phyloP scores from a whole-genome alignment of 2,888 invertebrate species.

The Metacarcinus magister region DNA sequence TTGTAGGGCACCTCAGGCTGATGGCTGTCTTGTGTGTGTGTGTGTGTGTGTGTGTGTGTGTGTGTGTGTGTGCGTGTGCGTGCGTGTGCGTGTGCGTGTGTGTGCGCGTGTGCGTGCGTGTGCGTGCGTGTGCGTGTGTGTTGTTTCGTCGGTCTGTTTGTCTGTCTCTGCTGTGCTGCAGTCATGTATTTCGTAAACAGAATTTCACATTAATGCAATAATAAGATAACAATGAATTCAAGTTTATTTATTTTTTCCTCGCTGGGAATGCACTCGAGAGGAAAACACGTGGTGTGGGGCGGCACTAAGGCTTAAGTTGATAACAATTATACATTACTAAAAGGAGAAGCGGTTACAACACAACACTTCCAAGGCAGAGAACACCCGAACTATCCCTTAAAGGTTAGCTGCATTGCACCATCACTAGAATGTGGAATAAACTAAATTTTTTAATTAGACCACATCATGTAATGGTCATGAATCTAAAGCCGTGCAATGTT shows the following conservation, averaged over 20 bases:
- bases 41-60: neutral
- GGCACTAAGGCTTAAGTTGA: neutral
- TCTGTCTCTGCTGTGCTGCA: neutral
- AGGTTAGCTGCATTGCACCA: neutral
- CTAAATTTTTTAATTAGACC: neutral
- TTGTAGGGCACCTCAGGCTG: neutral
- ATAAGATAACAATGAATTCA: neutral
- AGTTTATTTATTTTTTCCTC: neutral
- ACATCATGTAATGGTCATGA: neutral
- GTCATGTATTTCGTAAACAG: neutral
- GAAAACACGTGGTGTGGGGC: neutral
- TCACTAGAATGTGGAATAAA: neutral
- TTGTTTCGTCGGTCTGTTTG: neutral
- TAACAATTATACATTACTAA: neutral
- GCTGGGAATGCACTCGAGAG: neutral
- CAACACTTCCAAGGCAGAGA: neutral
- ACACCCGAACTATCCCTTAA: neutral
- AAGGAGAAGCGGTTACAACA: neutral
- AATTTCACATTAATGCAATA: neutral
- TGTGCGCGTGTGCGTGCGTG: neutral
- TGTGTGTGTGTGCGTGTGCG: neutral
- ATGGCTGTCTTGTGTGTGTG: neutral
- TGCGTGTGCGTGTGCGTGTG: constrained; percentile 9
- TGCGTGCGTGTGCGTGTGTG: neutral
- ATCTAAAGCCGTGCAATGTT: neutral